Base-by-base conservation (phyloP, 2,113 vertebrate genomes). In the Poeciliopsis retropinna region DNA sequence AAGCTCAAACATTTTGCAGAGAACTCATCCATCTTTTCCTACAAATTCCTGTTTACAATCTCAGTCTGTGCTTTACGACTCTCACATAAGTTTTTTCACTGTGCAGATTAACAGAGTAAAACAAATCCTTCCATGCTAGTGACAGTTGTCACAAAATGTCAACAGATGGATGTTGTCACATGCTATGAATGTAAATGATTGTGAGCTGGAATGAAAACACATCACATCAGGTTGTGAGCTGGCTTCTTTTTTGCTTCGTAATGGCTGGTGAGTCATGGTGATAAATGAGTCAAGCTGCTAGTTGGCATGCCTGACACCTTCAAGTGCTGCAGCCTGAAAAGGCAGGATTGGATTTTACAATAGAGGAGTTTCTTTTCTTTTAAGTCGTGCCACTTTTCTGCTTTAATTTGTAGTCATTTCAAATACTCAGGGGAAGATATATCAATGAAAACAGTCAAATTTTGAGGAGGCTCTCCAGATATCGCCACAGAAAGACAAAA, bases 231-330 rank as follows among this genome's bases (percentile, higher is more conserved):
- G 54, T 71, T 80, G 72, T 66, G 80, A 84, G 78, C 76, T 72
- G 70, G 75, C 81, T 47, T 19, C 7, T 19, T 44, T 47, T 86
- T 57, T 87, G 85, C 87, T 87, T 83, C 51, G 85, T 81, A 87
- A 87, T 83, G 84, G 71, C 78, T 73, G 78, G 66, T 90, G 89
- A 91, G 85, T 92, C 91, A 91, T 63, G 64, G 73, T 86, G 89
- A 88, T 85, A 44, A 87, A 90, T 89, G 90, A 86, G 82, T 86
- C 82, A 72, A 88, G 87, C 89, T 89, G 61, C 69, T 81, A 69
- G 78, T 64, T 85, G 88, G 83, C 81, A 61, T 28, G 34, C 76
- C 75, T 62, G 70, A 80, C 80, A 78, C 65, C 62, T 30, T 27
- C 6, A 22, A 81, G 75, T 65, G 82, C 84, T 75, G 86, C 82